phyloP scores from a whole-genome alignment of 2,113 vertebrate species.

The Ptyas mucosa region DNA sequence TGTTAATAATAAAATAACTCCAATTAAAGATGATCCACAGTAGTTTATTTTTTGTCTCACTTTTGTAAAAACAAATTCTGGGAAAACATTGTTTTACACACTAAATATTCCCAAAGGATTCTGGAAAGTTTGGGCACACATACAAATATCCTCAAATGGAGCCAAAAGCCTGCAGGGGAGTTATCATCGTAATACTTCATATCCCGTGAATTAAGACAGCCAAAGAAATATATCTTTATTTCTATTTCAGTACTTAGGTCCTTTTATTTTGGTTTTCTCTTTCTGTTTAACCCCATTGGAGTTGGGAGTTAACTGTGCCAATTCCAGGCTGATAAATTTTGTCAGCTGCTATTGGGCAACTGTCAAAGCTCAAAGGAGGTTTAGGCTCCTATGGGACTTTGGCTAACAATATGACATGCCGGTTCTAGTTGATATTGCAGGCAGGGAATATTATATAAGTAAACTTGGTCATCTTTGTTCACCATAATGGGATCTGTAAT shows the following conservation, averaged over 20 bases:
- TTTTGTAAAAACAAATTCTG: background rate
- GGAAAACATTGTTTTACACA: background rate
- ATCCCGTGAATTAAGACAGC: background rate
- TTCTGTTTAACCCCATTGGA: background rate
- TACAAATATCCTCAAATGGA: background rate
- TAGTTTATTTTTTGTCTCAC: background rate
- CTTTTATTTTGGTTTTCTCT: background rate
- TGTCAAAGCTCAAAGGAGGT: background rate
- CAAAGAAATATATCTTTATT: background rate
- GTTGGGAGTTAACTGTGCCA: background rate
- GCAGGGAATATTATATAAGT: background rate
- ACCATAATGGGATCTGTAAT: background rate
- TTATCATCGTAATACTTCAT: background rate
- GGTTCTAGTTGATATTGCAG: background rate
- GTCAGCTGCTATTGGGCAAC: background rate
- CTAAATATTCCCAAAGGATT: background rate
- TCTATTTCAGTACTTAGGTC: background rate
- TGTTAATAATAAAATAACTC: background rate
- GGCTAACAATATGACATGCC: background rate
- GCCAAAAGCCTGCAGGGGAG: background rate
- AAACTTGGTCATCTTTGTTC: background rate
- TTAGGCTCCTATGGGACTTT: background rate
- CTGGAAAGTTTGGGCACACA: background rate
- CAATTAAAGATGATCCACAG: background rate
- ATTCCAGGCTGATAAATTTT: background rate